These are phyloP conservation scores for Chromis chromis DNA, from an alignment of 2,797 vertebrate species.

Conservation along the genomic window DNA sequence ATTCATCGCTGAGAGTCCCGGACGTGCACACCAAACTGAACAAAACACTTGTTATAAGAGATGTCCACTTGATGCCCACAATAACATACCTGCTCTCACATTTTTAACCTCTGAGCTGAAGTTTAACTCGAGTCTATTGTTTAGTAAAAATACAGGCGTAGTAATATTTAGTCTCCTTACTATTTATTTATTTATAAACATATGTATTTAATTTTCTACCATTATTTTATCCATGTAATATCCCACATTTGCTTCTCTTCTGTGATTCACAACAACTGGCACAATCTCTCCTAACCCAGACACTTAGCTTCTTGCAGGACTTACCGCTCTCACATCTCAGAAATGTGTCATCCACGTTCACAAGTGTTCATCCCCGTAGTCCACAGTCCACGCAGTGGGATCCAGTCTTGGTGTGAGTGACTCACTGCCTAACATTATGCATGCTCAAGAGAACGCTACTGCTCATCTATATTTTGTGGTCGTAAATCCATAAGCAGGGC, in stretches of 20 bases:
- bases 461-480: conserved; percentile 45
- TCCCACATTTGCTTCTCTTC: conserved; percentile 36
- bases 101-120: conserved; percentile 30
- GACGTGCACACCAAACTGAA: conserved; percentile 34
- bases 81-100: conserved; percentile 23
- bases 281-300: conserved; percentile 46
- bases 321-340: conserved; percentile 43
- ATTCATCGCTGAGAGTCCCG: conserved; percentile 51
- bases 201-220: conserved; percentile 14
- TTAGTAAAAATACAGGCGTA: neutral
- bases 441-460: conserved; percentile 32
- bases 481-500: conserved; percentile 22
- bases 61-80: conserved; percentile 41
- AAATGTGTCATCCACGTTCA: conserved; percentile 58
- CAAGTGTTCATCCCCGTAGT: conserved; percentile 52
- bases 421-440: conserved; percentile 47
- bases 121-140: conserved; percentile 12
- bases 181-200: conserved; percentile 7
- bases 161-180: neutral
- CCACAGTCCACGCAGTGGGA: conserved; percentile 58
- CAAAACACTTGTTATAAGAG: conserved; percentile 36
- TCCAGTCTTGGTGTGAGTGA: conserved; percentile 59
- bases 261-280: conserved; percentile 57
- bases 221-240: conserved; percentile 33
- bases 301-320: conserved; percentile 57